Percentiles rank a stretch among this genome's conserved stretches.
Evolutionary conservation across 2,888 invertebrate species (phyloP).

Genomic region (Aphidoletes aphidimyza): DNA sequence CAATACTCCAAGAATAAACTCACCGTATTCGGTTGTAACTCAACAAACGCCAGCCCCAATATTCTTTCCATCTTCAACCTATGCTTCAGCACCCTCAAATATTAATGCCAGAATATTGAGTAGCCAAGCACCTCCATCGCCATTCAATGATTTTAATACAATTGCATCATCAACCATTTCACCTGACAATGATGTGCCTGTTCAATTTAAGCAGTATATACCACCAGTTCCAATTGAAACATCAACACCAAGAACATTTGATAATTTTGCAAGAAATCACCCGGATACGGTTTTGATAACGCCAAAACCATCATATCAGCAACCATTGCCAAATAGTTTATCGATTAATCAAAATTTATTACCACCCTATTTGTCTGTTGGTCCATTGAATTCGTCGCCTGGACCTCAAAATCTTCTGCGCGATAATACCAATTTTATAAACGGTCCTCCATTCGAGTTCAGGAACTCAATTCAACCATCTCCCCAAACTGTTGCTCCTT

Average conservation of each 20-base stretch:
- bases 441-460: not conserved
- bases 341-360: constrained; percentile 18
- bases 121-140: not conserved
- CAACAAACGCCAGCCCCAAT: constrained; percentile 42
- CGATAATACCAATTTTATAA: not conserved
- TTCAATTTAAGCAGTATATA: constrained; percentile 18
- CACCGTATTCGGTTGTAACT: not conserved
- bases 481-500: not conserved
- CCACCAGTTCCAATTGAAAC: constrained; percentile 19
- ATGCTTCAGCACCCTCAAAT: not conserved
- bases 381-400: not conserved
- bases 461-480: not conserved
- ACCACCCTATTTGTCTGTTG: constrained; percentile 51
- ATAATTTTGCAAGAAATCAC: constrained; percentile 4
- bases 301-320: not conserved
- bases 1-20: not conserved
- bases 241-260: constrained; percentile 32
- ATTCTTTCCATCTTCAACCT: not conserved
- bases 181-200: not conserved
- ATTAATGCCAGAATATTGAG: not conserved
- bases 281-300: constrained; percentile 3
- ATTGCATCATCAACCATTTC: not conserved
- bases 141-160: not conserved
- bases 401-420: not conserved
- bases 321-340: constrained; percentile 33